Conservation (phyloP, 2,113 vertebrate species). For the Eonycteris spelaea region DNA sequence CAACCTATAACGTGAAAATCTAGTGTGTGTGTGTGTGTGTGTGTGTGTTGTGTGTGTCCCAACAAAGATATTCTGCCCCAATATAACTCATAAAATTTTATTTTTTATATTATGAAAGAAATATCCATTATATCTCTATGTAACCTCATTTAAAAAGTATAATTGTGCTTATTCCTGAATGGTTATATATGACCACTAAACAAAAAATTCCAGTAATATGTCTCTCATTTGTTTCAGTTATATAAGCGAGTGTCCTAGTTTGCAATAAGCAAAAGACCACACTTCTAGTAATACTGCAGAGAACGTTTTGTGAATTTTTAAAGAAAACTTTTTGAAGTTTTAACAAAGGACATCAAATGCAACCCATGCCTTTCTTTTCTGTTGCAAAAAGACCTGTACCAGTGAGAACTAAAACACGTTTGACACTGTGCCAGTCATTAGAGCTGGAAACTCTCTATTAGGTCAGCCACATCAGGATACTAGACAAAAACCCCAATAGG, state of each 20-base stretch:
- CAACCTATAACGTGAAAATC: background rate
- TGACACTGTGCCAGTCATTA: fast-evolving
- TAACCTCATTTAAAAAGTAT: background rate
- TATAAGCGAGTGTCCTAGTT: slow-evolving; percentile 21
- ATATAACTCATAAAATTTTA: background rate
- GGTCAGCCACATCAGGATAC: background rate
- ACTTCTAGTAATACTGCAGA: background rate
- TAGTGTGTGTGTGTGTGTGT: background rate
- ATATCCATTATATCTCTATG: background rate
- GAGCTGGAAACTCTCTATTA: background rate
- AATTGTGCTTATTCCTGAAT: background rate
- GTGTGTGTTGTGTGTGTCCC: background rate
- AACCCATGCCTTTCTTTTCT: background rate
- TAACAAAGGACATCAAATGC: background rate
- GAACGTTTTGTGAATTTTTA: slow-evolving; percentile 7
- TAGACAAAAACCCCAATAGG: background rate
- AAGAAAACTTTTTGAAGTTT: background rate
- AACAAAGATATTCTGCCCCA: background rate
- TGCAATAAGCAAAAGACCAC: background rate
- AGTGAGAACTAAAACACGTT: background rate
- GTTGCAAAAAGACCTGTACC: background rate
- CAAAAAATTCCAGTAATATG: background rate
- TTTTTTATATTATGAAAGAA: background rate
- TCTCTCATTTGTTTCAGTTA: slow-evolving; percentile 31
- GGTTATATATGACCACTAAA: background rate